Evolutionary conservation across 53 echinoderm and acorn worm genomes (phyloP).

Genomic region (Echinarachnius parma): DNA sequence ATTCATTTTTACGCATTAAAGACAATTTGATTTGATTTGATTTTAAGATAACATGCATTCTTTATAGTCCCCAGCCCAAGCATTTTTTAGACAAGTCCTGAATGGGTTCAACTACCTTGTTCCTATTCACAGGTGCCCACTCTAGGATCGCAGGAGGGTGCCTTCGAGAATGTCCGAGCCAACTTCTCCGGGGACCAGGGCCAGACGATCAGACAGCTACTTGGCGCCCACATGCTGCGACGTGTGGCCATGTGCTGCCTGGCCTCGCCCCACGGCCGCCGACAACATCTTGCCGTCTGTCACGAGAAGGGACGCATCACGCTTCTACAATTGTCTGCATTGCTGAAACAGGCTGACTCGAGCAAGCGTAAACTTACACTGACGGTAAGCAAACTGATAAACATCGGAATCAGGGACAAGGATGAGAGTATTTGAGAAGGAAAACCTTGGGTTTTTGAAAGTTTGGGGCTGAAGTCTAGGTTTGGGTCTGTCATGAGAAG

Average conservation of each 20-base stretch:
- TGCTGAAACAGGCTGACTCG: constrained; percentile 93
- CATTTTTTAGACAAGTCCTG: too few relatives aligned
- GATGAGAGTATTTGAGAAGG: too few relatives aligned
- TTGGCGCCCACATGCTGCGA: constrained; percentile 94
- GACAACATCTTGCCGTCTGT: constrained; percentile 94
- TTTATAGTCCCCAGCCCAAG: too few relatives aligned
- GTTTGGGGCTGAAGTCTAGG: too few relatives aligned
- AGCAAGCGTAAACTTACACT: constrained; percentile 95
- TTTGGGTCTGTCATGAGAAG: too few relatives aligned
- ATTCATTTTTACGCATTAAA: not conserved
- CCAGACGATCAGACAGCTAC: constrained; percentile 93
- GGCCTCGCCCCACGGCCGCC: constrained; percentile 84
- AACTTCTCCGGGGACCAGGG: constrained; percentile 99
- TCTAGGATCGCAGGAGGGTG: constrained; percentile 94
- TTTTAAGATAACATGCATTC: too few relatives aligned
- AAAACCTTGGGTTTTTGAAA: too few relatives aligned
- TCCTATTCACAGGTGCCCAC: constrained; percentile 91
- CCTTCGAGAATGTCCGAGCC: constrained; percentile 96
- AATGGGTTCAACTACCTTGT: not conserved
- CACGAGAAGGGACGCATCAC: constrained; percentile 98
- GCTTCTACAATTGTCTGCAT: constrained; percentile 87
- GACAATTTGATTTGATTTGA: too few relatives aligned
- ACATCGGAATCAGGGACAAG: too few relatives aligned
- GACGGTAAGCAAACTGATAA: constrained; percentile 61
- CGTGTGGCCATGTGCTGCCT: constrained; percentile 98